Base-by-base conservation (phyloP, 2,113 vertebrate genomes). In the Nibea albiflora region DNA sequence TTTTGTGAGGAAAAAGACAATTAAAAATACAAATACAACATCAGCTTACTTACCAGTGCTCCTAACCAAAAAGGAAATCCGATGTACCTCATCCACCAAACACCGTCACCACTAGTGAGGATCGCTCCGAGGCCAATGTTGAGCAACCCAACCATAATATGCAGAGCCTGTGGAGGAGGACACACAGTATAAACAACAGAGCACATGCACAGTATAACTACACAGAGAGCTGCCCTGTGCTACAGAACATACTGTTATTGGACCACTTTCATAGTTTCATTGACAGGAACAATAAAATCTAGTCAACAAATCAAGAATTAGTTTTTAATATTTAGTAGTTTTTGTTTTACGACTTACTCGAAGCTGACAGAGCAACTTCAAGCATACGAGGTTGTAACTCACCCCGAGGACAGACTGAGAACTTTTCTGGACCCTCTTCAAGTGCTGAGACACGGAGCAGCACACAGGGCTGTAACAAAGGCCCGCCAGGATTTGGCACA, bases 391-490 rank as follows among this genome's bases (percentile, higher is more conserved):
- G 20, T 52, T 10, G 50, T 31, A 5, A 76, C 92, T 85, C 73
- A 95, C 94, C 91, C 91, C 94, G 11, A 94, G 76, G 1, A 72
- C 19, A 5, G 89, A 69, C 80, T 84, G 89, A 61, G 80, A 76
- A 0, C 5, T 31, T 2, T 52, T 70, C 67, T 89, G 80, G 56
- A 86, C 1, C 4, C 16, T 67, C 31, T 53, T 86, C 64, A 91
- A 11, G 2, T 1, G 60, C 68, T 76, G 60, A 56, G 94, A 94
- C 80, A 92, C 81, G 0, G 65, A 81, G 84, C 88, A 94, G 76
- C 88, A 92, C 15, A 70, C 31, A 0, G 93, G 94, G 68, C 85
- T 94, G 91, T 76, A 95, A 85, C 93, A 95, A 20, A 94, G 60
- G 2, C 17, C 20, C 28, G 73, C 81, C 39, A 94, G 9, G 60